A percentile compares a stretch with the other conserved stretches of the same genome.
Evolutionary conservation across 2,113 vertebrate genomes (phyloP).

Genomic region (Elephas maximus): DNA sequence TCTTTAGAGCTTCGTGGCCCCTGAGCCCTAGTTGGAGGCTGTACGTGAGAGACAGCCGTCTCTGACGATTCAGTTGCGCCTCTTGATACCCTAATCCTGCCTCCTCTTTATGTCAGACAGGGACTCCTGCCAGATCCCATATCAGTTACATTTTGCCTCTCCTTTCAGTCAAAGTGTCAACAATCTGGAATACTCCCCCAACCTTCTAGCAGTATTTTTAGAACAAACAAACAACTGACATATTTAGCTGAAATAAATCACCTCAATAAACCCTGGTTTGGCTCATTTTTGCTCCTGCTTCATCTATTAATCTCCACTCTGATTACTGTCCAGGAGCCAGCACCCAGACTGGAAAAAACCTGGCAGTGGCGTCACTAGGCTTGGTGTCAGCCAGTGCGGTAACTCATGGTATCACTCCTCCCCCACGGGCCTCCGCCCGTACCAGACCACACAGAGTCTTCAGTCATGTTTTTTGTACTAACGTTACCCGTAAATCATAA

Average conservation of each 20-base stretch:
- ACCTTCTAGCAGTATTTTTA: constrained; percentile 70
- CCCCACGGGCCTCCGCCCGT: too few species aligned
- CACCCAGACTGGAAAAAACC: not conserved
- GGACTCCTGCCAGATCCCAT: constrained; percentile 35
- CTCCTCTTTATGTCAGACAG: constrained; percentile 53
- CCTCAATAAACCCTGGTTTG: constrained; percentile 46
- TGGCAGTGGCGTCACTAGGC: too few species aligned
- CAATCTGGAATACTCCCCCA: constrained; percentile 67
- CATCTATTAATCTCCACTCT: not conserved
- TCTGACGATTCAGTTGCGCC: not conserved
- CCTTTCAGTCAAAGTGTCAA: constrained; percentile 76
- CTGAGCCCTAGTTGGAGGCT: not conserved
- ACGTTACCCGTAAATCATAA: too few species aligned
- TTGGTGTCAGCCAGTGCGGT: too few species aligned
- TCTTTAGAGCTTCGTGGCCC: not conserved
- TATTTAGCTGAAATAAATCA: constrained; percentile 67
- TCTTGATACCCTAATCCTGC: not conserved
- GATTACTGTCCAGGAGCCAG: not conserved
- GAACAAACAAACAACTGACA: constrained; percentile 73
- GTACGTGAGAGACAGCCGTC: accelerated
- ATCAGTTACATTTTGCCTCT: constrained; percentile 68
- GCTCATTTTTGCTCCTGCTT: constrained; percentile 24
- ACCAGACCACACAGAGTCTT: too few species aligned
- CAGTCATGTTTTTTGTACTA: too few species aligned
- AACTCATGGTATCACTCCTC: too few species aligned